phyloP scores from a whole-genome alignment of 2,113 vertebrate species.

The Aphyosemion australe region DNA sequence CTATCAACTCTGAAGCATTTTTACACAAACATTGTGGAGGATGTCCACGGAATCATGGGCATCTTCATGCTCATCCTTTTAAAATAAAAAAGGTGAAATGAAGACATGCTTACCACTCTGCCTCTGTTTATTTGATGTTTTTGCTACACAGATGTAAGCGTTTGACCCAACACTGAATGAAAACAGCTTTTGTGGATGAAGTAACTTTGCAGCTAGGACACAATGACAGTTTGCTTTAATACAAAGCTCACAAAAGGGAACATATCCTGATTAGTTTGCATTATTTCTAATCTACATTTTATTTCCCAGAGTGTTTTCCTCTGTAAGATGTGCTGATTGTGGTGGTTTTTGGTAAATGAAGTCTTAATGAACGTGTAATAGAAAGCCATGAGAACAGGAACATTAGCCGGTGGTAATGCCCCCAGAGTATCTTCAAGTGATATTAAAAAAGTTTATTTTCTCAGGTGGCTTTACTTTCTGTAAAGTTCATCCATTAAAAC shows the following conservation, averaged over 20 bases:
- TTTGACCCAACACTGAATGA: not conserved
- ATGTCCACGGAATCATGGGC: no score
- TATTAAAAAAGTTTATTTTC: not conserved
- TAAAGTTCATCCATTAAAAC: no score
- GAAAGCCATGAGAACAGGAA: slow-evolving; percentile 9
- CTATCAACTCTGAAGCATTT: no score
- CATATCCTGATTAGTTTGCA: not conserved
- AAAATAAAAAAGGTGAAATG: no score
- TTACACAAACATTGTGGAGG: no score
- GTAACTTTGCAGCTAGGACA: not conserved
- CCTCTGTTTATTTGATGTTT: no score
- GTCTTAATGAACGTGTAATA: slow-evolving; percentile 11
- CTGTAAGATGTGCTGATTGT: slow-evolving; percentile 16
- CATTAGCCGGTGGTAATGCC: slow-evolving; percentile 13
- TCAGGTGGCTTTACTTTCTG: not conserved
- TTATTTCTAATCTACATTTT: not conserved
- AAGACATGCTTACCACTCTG: no score
- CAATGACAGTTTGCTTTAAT: not conserved
- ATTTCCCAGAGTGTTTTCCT: slow-evolving; percentile 10
- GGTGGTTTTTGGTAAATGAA: slow-evolving; percentile 7
- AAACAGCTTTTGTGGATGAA: not conserved
- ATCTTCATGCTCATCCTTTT: no score
- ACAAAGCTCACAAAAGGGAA: not conserved
- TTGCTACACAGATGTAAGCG: not conserved
- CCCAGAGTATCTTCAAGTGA: slow-evolving; percentile 7